Evolutionary conservation across 1,140 invertebrate species (phyloP), one percentile per base, ranked within the genome.

Genomic region (Sitodiplosis mosellana): DNA sequence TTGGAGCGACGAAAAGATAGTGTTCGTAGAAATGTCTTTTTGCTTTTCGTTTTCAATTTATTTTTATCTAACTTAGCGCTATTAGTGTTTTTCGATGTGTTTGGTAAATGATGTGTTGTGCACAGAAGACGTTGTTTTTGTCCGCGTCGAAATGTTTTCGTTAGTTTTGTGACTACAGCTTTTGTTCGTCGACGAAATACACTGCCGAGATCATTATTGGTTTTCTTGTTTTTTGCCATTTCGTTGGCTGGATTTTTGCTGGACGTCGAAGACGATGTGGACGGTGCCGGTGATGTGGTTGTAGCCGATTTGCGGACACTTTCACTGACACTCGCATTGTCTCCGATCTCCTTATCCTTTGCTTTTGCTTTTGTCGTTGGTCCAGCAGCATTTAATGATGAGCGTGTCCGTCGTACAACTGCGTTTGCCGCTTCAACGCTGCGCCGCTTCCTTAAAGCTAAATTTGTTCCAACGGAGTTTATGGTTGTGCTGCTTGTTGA

Each of bases 71-170:
- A 27, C 27, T 27, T 27, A 27, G 27, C 27, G 27, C 27, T 27
- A 27, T 27, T 27, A 27, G 27, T 27, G 27, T 27, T 27, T 27
- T 27, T 27, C 27, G 27, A 27, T 27, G 27, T 27, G 27, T 27
- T 27, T 27, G 27, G 27, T 27, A 10, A 27, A 27, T 27, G 27
- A 27, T 27, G 27, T 27, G 27, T 27, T 27, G n/a, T 43, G 17
- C 41, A 18, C n/a, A 43, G 17, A 5, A 20, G 11, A 18, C 41
- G n/a, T 43, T 43, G n/a, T 21, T 43, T n/a, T 43, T 18, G 18
- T 43, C n/a, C n/a, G n/a, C 41, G 41, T 18, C 41, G 41, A 43
- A 43, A 43, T 4, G 41, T 43, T 19, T 43, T 43, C 4, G 41
- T 18, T 18, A 43, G 6, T 43, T 43, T 43, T 12, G 15, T 18